These are phyloP conservation scores for Xenops minutus DNA, from an alignment of 2,797 vertebrate species.

Conservation along the genomic window DNA sequence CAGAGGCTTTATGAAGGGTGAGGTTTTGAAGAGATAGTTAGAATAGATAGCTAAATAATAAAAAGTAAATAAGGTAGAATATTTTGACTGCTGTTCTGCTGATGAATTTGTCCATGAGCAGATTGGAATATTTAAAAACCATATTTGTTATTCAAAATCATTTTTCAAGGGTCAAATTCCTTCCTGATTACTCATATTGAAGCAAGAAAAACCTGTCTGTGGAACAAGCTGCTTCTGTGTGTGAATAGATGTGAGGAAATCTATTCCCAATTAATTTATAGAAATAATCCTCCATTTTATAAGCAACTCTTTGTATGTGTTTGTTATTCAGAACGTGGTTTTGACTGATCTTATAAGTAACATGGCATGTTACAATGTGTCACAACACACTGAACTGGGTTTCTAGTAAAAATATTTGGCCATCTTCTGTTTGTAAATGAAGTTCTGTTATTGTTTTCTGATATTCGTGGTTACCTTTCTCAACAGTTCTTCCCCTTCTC, in stretches of 20 bases:
- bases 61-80: constrained; percentile 21
- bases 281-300: constrained; percentile 45
- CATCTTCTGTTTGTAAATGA: not conserved
- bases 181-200: constrained; percentile 30
- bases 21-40: not conserved
- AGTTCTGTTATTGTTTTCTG: not conserved
- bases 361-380: not conserved
- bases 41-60: constrained; percentile 28
- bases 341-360: constrained; percentile 31
- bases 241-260: not conserved
- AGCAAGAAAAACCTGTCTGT: constrained; percentile 6
- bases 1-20: not conserved
- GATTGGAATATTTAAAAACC: constrained; percentile 47
- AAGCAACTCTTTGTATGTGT: not conserved
- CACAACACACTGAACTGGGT: not conserved
- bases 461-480: not conserved
- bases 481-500: not conserved
- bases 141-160: constrained; percentile 31
- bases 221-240: constrained; percentile 39
- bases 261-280: constrained; percentile 61
- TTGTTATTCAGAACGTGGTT: constrained; percentile 33
- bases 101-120: constrained; percentile 43
- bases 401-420: constrained; percentile 1
- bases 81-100: constrained; percentile 48
- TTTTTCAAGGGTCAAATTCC: constrained; percentile 54